Base-by-base conservation (phyloP, 2,113 vertebrate genomes). In the Limnothrissa miodon region DNA sequence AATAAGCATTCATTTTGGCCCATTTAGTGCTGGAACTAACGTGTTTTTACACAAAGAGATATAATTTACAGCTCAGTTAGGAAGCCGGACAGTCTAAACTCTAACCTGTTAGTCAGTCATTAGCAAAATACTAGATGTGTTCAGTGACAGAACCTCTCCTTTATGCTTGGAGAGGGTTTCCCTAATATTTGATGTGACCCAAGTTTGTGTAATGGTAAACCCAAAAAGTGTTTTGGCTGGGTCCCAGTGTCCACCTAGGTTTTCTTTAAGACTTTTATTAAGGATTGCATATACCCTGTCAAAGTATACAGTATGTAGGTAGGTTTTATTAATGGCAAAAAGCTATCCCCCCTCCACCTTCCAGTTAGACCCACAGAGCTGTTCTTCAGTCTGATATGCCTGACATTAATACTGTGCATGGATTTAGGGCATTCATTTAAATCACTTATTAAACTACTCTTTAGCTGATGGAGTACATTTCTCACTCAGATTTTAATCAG, bases 381-480 rank as follows among this genome's bases (percentile, higher is more conserved):
- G 29, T 36, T 74, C 29, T 74, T 36, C 33, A 29, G 59, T 62
- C 25, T 74, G 66, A 74, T 36, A 74, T 39, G 66, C 33, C 29
- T 36, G 66, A 74, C 33, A 33, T 36, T 74, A 74, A 74, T 74
- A 74, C 15, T 74, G 66, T 13, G 29, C 66, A 36, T 74, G 66
- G 29, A 74, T 74, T 74, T 36, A 74, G 66, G 33, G 66, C 66
- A 74, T 74, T 33, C 25, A 39, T 74, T 74, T 74, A 74, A 74
- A 74, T 74, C 66, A 74, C 25, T 36, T 36, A 74, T 15, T 74
- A 36, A 74, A 74, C 13, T 74, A 74, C 29, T 74, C 66, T 36
- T 74, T 74, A 74, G 33, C 66, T 33, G 66, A 36, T 74, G 66
- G 29, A 74, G 66, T 74, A 13, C 66, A 74, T 74, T 74, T 74